These are phyloP conservation scores for Acrobasis consociella DNA, from an alignment of 2,888 invertebrate species.

Conservation along the genomic window DNA sequence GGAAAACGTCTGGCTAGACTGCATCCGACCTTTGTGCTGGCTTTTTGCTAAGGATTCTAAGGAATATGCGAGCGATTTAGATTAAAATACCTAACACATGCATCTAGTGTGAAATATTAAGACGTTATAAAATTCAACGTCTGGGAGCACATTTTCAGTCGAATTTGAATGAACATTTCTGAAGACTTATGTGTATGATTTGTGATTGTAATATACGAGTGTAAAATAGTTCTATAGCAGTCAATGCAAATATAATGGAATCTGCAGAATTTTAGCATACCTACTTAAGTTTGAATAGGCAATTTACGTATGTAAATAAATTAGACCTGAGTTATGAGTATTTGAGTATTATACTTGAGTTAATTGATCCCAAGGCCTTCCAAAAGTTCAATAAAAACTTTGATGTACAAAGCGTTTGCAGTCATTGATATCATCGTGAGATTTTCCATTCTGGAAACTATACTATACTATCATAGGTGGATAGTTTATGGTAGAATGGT, in stretches of 20 bases:
- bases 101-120: slow-evolving; percentile 19
- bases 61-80: slow-evolving; percentile 20
- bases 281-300: not conserved
- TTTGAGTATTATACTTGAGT: too few species aligned
- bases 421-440: too few species aligned
- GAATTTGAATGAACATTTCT: not conserved
- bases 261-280: not conserved
- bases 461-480: too few species aligned
- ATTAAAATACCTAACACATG: slow-evolving; percentile 17
- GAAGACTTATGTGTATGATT: not conserved
- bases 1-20: slow-evolving; percentile 55
- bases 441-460: too few species aligned
- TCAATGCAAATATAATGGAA: not conserved
- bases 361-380: too few species aligned
- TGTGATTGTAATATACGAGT: not conserved
- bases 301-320: not conserved
- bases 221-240: not conserved
- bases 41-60: slow-evolving; percentile 22
- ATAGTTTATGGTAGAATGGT: too few species aligned
- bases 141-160: not conserved
- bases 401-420: too few species aligned
- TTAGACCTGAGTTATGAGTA: too few species aligned
- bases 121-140: slow-evolving; percentile 11
- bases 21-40: slow-evolving; percentile 39
- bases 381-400: too few species aligned